Evolutionary conservation across 1,140 invertebrate genomes (phyloP), one percentile per base, ranked within the genome.

Genomic region (Ceratoteleas bidentatus): DNA sequence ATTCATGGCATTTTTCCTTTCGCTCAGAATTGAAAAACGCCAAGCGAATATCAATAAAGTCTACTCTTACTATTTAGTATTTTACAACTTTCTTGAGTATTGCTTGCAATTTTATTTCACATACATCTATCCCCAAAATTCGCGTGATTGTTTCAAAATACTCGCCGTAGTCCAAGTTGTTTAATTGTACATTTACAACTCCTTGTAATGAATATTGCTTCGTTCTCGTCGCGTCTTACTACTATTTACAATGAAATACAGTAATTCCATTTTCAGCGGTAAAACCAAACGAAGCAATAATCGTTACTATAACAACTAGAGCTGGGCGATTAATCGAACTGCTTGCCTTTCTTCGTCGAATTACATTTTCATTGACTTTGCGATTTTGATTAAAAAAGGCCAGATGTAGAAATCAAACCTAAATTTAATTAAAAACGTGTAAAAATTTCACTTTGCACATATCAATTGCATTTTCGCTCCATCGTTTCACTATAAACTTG

Each of bases 111-210:
- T 50, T 13, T 14, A 54, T 50, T 64, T 32, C 10, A 60, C 5
- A 15, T 36, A 14, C 6, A 13, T 10, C 3, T 24, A 53, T 53
- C 11, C n/a, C n/a, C n/a, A n/a, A 40, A 66, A 66, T 76, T 68
- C 57, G 68, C 58, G 64, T 15, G 13, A 66, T 56, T 61, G 53
- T 45, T 45, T 14, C 56, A 74, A 76, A 53, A 47, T 9, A 53
- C 54, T 75, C 38, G 45, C 32, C 7, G 40, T 14, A 53, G 24
- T 61, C 11, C 24, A 45, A 6, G 3, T 53, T 64, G 57, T 32
- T 77, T 49, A 49, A 3, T 57, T 57, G 58, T 70, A 61, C 76
- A 79, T 72, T 65, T 79, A 79, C 68, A 79, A 66, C 49, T 60
- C 8, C 33, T 40, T 58, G 61, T 47, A 72, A 72, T 9, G 53